Base-by-base conservation (phyloP, 2,797 vertebrate genomes). In the Cynopterus sphinx region DNA sequence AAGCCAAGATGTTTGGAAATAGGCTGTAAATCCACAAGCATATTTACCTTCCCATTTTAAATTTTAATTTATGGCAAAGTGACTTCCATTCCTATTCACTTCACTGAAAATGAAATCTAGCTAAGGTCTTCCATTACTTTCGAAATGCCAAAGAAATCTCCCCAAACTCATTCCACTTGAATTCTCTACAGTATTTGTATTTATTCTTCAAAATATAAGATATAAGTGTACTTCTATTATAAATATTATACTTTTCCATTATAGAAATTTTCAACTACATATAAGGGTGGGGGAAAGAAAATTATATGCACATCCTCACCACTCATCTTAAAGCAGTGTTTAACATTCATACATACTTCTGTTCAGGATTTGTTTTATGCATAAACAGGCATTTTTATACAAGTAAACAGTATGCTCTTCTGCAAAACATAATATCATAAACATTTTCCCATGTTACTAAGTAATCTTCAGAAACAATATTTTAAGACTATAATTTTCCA, bases 61-160 rank as follows among this genome's bases (percentile, higher is more conserved):
- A 95, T 88, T 94, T 97, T 96, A 95, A 57, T 94, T 82, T 79
- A 5, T 15, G 31, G 46, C 49, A 88, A 95, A 81, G 57, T 74
- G 90, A 95, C 73, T 79, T 94, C 63, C 63, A 39, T 43, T 26
- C 7, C 22, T n/a, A 43, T 53, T 36, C 87, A 19, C 49, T 70
- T 86, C 17, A 24, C 68, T 36, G 41, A 57, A 71, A 92, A 95
- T 68, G 63, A 33, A 33, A 63, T 93, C 77, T 57, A 41, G 90
- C 46, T n/a, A n/a, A 61, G 68, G 88, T 94, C 94, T 96, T 95
- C 73, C 71, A 24, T 75, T 53, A 22, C n/a, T 65, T 95, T 67
- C 33, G 39, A 89, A 89, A 93, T 63, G 78, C 46, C 61, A 92
- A 87, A 74, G 81, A 90, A 61, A 57, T 79, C 36, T 53, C 41